Conservation (phyloP, 2,888 invertebrate genomes). For the Clepsis dumicolana region DNA sequence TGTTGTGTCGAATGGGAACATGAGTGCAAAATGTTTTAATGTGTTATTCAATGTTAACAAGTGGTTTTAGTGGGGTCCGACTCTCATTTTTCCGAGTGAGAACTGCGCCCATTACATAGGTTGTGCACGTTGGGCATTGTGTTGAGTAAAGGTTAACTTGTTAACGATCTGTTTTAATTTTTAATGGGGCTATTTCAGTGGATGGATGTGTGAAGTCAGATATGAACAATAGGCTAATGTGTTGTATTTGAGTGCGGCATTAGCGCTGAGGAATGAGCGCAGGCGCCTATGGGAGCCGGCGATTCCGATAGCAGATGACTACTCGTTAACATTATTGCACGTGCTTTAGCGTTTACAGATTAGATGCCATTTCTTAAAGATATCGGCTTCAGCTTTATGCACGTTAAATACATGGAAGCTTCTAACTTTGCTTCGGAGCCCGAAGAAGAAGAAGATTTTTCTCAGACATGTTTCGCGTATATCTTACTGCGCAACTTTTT, state of each 20-base stretch:
- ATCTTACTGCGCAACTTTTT: neutral
- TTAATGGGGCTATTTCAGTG: conserved; percentile 21
- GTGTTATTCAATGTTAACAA: conserved; percentile 35
- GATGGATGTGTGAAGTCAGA: conserved; percentile 32
- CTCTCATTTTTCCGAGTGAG: conserved; percentile 37
- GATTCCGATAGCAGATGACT: conserved; percentile 18
- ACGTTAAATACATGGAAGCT: neutral
- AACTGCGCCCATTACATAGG: conserved; percentile 25
- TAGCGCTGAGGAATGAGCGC: conserved; percentile 9
- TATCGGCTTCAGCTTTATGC: conserved; percentile 3
- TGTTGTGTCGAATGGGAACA: conserved; percentile 43
- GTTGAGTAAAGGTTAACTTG: conserved; percentile 29
- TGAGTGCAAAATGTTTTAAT: conserved; percentile 35
- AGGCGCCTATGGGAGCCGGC: conserved; percentile 8
- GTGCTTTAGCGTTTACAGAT: conserved; percentile 15
- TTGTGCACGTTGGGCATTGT: conserved; percentile 39
- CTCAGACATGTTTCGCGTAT: neutral
- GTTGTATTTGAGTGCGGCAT: conserved; percentile 10
- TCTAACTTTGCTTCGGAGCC: neutral
- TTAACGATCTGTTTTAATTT: conserved; percentile 30
- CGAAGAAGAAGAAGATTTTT: neutral
- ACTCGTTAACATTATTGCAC: conserved; percentile 15
- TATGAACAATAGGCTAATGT: conserved; percentile 24
- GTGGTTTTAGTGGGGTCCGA: conserved; percentile 29
- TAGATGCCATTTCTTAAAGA: conserved; percentile 9